Conservation (phyloP, 2,888 invertebrate species). For the Platynereis dumerilii region DNA sequence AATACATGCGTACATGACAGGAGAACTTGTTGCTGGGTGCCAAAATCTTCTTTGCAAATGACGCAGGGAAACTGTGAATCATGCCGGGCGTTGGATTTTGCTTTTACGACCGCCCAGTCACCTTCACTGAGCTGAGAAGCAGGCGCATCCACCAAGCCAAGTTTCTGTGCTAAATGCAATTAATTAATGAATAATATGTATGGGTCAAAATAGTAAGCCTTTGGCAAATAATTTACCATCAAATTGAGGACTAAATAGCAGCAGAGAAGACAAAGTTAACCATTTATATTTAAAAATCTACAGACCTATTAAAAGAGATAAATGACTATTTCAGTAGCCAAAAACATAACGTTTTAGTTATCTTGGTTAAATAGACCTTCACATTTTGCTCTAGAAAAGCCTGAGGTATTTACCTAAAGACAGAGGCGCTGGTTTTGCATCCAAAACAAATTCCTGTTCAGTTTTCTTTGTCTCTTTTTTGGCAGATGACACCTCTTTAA, state of each 20-base stretch:
- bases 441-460: slow-evolving; percentile 57
- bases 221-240: background rate
- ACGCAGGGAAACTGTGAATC: slow-evolving; percentile 62
- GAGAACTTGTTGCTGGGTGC: slow-evolving; percentile 57
- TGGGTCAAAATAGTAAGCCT: no score
- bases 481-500: background rate
- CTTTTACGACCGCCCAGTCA: slow-evolving; percentile 58
- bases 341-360: no score
- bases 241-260: no score
- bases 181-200: no score
- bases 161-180: slow-evolving; percentile 53
- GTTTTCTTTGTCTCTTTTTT: slow-evolving; percentile 7
- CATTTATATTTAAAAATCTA: no score
- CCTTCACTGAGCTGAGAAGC: slow-evolving; percentile 49
- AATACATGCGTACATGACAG: slow-evolving; percentile 63
- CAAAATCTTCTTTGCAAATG: slow-evolving; percentile 63
- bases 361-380: no score
- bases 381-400: no score
- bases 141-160: slow-evolving; percentile 58
- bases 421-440: slow-evolving; percentile 49
- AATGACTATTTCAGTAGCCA: no score
- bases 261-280: no score
- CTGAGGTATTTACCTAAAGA: slow-evolving; percentile 52
- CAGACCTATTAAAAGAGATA: no score
- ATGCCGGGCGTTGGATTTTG: slow-evolving; percentile 55